Base-by-base conservation (phyloP, 2,888 invertebrate species). In the Eumacrocentrus americanus region DNA sequence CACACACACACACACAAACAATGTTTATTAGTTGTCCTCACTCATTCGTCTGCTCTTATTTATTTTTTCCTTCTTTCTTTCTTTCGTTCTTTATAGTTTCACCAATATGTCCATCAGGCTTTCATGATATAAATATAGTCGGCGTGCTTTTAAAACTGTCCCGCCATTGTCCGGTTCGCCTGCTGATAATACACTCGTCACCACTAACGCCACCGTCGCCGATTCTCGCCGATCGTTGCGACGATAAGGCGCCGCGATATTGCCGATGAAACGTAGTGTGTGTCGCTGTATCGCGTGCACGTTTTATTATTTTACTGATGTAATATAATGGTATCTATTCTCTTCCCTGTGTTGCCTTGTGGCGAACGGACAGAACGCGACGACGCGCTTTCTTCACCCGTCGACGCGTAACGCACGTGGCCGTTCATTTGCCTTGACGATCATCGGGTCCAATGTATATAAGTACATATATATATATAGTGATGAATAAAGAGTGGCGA, bases 221-320 rank as follows among this genome's bases (percentile, higher is more conserved):
- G 53, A 54, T 59, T 60, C 59, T 44, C 54, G 54, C 34, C 29
- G 54, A 60, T 60, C 48, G 53, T 14, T 16, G 42, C 38, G 47
- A 60, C 59, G 59, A 60, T 60, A 60, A 54, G 59, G 54, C 59
- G 59, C 59, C 59, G 53, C n/a, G 40, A 16, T 54, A 60, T 60
- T 60, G 54, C 59, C 54, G 37, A 60, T 54, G 42, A 48, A 58
- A 51, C 42, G 47, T 48, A 48, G 54, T 58, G 35, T 40, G 16
- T 40, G 37, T 11, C n/a, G n/a, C 35, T 42, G 29, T 48, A 53
- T 48, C 40, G 53, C 54, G 59, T 60, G 59, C 54, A 48, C 48
- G 37, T 56, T 35, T n/a, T n/a, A n/a, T n/a, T n/a, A n/a, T n/a
- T n/a, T n/a, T n/a, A n/a, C n/a, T n/a, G n/a, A n/a, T 42, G 18